Percentiles rank a stretch among this genome's conserved stretches.
Evolutionary conservation across 2,113 vertebrate species (phyloP).

Genomic region (Notechis scutatus): DNA sequence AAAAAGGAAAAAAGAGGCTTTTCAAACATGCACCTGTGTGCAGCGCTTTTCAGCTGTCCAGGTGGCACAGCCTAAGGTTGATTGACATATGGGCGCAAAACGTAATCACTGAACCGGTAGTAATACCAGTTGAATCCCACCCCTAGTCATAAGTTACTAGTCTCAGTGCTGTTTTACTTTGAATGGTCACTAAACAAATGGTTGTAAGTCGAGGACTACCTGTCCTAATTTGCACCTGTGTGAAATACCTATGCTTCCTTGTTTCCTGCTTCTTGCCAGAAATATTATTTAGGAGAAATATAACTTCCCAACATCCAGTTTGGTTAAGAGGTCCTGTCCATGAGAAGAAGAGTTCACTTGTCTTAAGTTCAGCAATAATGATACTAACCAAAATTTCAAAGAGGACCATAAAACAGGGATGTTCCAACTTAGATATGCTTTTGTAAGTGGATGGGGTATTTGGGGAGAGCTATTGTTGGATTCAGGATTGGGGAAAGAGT

Average conservation of each 20-base stretch:
- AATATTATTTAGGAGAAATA: background rate
- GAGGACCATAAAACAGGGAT: background rate
- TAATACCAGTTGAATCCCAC: too few relatives aligned
- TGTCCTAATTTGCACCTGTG: background rate
- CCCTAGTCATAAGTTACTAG: too few relatives aligned
- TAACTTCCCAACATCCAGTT: background rate
- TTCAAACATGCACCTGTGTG: too few relatives aligned
- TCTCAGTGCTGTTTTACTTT: too few relatives aligned
- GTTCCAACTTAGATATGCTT: background rate
- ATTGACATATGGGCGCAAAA: too few relatives aligned
- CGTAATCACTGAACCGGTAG: too few relatives aligned
- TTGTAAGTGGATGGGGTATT: background rate
- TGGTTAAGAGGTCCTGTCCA: background rate
- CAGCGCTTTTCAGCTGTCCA: too few relatives aligned
- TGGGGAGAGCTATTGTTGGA: background rate
- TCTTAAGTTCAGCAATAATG: background rate
- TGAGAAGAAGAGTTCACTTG: background rate
- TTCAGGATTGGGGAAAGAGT: background rate
- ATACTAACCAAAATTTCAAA: background rate
- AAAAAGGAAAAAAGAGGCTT: too few relatives aligned
- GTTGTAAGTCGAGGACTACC: too few relatives aligned
- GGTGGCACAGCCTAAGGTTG: too few relatives aligned
- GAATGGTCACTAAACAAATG: too few relatives aligned
- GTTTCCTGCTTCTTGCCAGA: background rate
- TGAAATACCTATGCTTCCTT: background rate